A percentile compares a stretch with the other conserved stretches of the same genome.
Evolutionary conservation across 2,888 invertebrate species (phyloP).

Genomic region (Drepanosiphum platanoidis): DNA sequence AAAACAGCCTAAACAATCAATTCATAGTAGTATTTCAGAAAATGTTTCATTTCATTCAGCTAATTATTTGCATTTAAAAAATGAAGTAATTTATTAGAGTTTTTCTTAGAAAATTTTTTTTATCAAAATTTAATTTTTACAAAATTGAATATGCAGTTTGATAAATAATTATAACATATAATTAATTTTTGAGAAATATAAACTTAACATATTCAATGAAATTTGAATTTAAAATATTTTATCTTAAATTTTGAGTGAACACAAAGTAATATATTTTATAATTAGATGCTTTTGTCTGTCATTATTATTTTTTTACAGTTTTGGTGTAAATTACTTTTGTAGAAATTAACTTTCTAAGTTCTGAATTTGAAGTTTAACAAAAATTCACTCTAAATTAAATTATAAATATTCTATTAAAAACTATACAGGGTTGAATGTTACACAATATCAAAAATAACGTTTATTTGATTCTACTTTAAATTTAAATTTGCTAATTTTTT

Average conservation of each 20-base stretch:
- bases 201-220: not conserved
- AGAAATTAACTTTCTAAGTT: too few relatives aligned
- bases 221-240: not conserved
- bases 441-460: too few relatives aligned
- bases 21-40: slow-evolving; percentile 70
- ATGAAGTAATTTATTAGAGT: slow-evolving; percentile 41
- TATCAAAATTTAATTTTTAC: too few relatives aligned
- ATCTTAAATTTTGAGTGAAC: not conserved
- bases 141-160: not conserved
- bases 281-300: too few relatives aligned
- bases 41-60: slow-evolving; percentile 63
- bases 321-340: too few relatives aligned
- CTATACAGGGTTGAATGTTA: too few relatives aligned
- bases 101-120: not conserved
- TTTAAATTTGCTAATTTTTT: too few relatives aligned
- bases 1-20: slow-evolving; percentile 67
- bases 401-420: too few relatives aligned
- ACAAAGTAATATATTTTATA: not conserved
- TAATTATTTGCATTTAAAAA: slow-evolving; percentile 54
- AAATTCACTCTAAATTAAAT: too few relatives aligned
- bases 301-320: too few relatives aligned
- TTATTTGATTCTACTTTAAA: too few relatives aligned
- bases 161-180: not conserved
- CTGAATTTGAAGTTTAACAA: too few relatives aligned
- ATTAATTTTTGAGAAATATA: not conserved